Conservation (phyloP, 1,140 invertebrate species). For the Ostrea denselamellosa region DNA sequence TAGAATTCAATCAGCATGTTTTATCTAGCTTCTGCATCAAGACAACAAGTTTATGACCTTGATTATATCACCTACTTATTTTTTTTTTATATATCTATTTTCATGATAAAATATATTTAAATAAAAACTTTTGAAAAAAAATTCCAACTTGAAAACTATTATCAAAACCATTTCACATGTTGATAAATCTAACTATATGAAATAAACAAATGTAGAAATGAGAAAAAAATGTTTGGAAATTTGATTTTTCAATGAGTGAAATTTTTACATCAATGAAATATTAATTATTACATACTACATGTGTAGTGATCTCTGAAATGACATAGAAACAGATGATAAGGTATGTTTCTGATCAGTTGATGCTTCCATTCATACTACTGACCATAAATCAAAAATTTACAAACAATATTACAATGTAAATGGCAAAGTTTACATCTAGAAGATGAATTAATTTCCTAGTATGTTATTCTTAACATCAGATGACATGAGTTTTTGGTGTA, state of each 20-base stretch:
- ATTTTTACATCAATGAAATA: conserved; percentile 5
- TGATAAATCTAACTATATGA: not conserved
- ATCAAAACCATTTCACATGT: not conserved
- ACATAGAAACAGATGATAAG: conserved; percentile 13
- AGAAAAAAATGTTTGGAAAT: not conserved
- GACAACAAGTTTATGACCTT: conserved; percentile 10
- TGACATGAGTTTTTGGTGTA: not conserved
- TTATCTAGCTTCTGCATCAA: not conserved
- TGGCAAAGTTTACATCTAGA: not conserved
- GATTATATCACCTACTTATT: not conserved
- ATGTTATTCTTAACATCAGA: not conserved
- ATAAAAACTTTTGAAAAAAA: not conserved
- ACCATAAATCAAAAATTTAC: conserved; percentile 26
- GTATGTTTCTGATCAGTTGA: conserved; percentile 4
- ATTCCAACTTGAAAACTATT: not conserved
- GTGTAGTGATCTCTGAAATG: not conserved
- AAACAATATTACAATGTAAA: not conserved
- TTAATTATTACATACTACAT: not conserved
- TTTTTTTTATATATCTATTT: not conserved
- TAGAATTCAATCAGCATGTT: conserved; percentile 26
- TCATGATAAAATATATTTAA: not conserved
- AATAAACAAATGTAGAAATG: not conserved
- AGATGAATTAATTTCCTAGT: not conserved
- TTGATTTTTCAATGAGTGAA: not conserved
- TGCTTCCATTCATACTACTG: not conserved